Percentiles rank a stretch among this genome's conserved stretches.
Conservation (phyloP, 1,140 invertebrate species). For the Ditylenchus dipsaci region DNA sequence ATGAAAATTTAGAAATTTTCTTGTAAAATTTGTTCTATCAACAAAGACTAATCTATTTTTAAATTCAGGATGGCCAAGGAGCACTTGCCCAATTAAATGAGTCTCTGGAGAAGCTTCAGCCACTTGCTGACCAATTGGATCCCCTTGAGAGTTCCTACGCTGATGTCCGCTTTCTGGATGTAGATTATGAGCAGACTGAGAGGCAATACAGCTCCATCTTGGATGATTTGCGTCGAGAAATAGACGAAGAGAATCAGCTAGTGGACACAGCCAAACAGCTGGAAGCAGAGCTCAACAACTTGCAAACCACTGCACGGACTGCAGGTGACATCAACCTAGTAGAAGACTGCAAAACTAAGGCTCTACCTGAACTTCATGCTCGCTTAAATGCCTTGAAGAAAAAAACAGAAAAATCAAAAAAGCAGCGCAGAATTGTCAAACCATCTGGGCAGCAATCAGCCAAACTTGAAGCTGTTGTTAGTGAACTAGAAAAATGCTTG, state of each 20-base stretch:
- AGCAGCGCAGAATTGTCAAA: no score
- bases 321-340: no score
- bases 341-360: no score
- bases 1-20: no score
- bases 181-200: conserved; percentile 45
- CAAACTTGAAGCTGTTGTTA: no score
- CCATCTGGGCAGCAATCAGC: no score
- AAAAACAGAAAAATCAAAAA: no score
- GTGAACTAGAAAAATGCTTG: no score
- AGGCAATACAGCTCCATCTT: conserved; percentile 42
- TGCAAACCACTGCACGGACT: background rate
- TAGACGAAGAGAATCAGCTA: conserved; percentile 25
- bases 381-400: no score
- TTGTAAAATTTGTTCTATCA: no score
- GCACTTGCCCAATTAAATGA: conserved; percentile 22
- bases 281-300: conserved; percentile 4
- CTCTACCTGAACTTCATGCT: no score
- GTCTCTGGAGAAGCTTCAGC: conserved; percentile 38
- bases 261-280: background rate
- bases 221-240: conserved; percentile 20
- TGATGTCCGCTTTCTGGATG: conserved; percentile 46
- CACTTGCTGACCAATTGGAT: conserved; percentile 43
- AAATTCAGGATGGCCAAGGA: conserved; percentile 17
- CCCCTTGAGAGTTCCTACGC: conserved; percentile 47
- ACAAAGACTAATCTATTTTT: background rate